A percentile compares a stretch with the other conserved stretches of the same genome.
Conservation (phyloP, 2,113 vertebrate species). For the Zosterops borbonicus region DNA sequence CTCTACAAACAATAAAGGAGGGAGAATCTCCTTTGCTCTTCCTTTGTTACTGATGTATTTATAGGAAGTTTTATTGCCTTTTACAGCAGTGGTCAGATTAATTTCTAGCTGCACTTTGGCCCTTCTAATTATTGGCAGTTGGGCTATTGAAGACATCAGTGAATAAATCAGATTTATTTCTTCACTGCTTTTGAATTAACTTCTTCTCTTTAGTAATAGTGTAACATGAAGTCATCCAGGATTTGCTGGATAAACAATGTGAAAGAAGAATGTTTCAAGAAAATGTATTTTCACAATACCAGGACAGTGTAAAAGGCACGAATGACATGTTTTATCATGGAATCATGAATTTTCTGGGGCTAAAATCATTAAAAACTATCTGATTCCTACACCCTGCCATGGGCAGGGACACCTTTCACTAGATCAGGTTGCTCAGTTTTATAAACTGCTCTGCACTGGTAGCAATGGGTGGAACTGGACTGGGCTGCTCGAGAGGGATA, state of each 20-base stretch:
- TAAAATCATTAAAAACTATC: neutral
- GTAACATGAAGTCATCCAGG: neutral
- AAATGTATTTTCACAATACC: neutral
- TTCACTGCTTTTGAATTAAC: neutral
- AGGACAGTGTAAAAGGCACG: neutral
- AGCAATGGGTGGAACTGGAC: neutral
- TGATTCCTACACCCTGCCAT: accelerated
- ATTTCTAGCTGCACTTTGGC: neutral
- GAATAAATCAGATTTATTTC: neutral
- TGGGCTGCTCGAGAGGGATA: neutral
- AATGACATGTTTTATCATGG: neutral
- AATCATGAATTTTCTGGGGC: neutral
- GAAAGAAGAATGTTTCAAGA: neutral
- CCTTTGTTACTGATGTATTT: neutral
- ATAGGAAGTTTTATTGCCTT: neutral
- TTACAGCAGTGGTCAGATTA: neutral
- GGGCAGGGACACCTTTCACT: neutral
- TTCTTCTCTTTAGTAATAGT: neutral
- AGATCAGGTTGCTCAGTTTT: neutral
- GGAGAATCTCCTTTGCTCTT: neutral
- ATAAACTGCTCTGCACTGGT: neutral
- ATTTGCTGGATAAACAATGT: neutral
- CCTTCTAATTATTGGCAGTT: neutral
- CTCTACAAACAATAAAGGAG: neutral
- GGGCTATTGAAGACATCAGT: neutral